These are phyloP conservation scores for Caenorhabditis japonica DNA, from an alignment of 2,888 invertebrate species.

Conservation along the genomic window DNA sequence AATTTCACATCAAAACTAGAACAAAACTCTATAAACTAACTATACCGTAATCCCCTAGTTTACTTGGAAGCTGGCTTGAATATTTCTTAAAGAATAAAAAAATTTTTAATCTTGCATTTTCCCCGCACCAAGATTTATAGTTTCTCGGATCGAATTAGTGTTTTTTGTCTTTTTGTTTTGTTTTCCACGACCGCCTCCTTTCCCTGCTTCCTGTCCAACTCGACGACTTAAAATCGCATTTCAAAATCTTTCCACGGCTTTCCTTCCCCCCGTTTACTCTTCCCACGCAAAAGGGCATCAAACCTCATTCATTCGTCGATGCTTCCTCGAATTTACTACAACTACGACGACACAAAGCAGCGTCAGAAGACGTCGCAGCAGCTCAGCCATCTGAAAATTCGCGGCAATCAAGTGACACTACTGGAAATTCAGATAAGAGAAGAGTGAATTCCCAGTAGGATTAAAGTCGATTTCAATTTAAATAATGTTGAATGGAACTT, in stretches of 20 bases:
- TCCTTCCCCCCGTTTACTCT: too few relatives aligned
- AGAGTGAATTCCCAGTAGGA: too few relatives aligned
- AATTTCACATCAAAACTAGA: too few relatives aligned
- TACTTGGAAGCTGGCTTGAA: too few relatives aligned
- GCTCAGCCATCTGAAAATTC: not conserved
- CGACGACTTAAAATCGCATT: constrained; percentile 10
- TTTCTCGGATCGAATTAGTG: constrained; percentile 13
- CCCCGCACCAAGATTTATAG: constrained; percentile 3
- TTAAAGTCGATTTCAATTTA: too few relatives aligned
- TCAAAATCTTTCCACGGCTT: not conserved
- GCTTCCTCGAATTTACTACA: constrained; percentile 28
- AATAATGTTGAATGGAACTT: too few relatives aligned
- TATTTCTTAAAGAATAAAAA: too few relatives aligned
- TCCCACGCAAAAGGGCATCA: constrained; percentile 16
- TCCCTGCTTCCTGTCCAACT: constrained; percentile 4
- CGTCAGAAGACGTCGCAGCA: constrained; percentile 23
- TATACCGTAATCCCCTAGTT: too few relatives aligned
- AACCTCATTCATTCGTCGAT: constrained; percentile 53
- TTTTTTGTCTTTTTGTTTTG: not conserved
- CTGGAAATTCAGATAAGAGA: too few relatives aligned
- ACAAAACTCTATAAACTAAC: too few relatives aligned
- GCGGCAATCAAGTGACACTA: not conserved
- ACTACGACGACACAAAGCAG: not conserved
- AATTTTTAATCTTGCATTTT: too few relatives aligned
- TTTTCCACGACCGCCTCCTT: constrained; percentile 10